These are phyloP conservation scores for Trachythela sp. DNA, from an alignment of 64 coral and sea anemone genomes.

Conservation along the genomic window DNA sequence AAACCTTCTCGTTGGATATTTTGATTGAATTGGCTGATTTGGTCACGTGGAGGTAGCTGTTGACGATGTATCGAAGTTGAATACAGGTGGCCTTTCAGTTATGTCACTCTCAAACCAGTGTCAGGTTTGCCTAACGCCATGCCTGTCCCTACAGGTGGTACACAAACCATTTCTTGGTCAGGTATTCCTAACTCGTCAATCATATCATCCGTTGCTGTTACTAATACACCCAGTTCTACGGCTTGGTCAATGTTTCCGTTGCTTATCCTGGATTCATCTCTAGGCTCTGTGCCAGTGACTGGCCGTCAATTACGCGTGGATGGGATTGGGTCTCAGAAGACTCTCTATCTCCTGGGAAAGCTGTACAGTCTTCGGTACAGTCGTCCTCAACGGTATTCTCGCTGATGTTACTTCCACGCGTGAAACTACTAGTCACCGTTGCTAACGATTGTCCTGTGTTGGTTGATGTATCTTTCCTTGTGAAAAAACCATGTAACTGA, in stretches of 20 bases:
- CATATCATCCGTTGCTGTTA: neutral
- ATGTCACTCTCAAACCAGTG: neutral
- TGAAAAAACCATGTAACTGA: neutral
- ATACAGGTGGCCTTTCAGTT: neutral
- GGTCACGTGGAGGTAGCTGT: neutral
- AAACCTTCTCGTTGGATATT: conserved; percentile 1
- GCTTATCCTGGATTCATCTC: neutral
- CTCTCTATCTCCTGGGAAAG: neutral
- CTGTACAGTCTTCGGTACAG: neutral
- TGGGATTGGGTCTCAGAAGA: neutral
- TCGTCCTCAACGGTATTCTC: neutral
- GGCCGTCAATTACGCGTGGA: neutral
- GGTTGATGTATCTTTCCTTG: neutral
- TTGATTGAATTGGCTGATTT: conserved; percentile 8
- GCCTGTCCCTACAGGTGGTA: neutral
- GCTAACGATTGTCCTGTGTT: neutral
- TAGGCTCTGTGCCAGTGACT: neutral
- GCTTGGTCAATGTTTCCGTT: neutral
- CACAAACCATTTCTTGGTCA: neutral
- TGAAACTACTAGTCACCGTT: neutral
- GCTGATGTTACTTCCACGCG: neutral
- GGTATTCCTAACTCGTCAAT: neutral
- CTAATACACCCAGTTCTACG: neutral
- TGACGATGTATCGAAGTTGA: neutral
- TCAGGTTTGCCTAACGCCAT: neutral